These are phyloP conservation scores for Hirtodrosophila confusa DNA, from an alignment of 2,888 invertebrate genomes.

Conservation along the genomic window DNA sequence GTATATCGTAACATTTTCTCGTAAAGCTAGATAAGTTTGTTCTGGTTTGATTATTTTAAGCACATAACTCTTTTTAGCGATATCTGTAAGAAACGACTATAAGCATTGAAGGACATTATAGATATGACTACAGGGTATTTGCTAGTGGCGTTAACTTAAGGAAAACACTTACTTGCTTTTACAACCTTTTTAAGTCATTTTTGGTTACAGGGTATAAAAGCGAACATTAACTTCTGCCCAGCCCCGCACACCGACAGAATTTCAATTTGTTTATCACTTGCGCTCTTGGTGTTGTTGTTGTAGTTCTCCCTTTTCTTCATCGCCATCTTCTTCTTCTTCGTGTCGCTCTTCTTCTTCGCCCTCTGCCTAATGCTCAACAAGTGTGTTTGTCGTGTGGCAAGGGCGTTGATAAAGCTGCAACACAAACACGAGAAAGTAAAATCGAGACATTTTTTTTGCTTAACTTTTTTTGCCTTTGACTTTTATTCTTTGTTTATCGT, in stretches of 20 bases:
- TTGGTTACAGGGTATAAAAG: slow-evolving; percentile 22
- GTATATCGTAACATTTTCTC: too few species aligned
- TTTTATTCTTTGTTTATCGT: slow-evolving; percentile 40
- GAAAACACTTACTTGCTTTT: background rate
- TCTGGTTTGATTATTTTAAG: too few species aligned
- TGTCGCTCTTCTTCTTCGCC: slow-evolving; percentile 16
- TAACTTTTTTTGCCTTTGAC: slow-evolving; percentile 46
- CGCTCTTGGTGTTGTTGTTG: slow-evolving; percentile 26
- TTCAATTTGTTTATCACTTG: slow-evolving; percentile 75
- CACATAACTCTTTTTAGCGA: too few species aligned
- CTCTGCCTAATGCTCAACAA: slow-evolving; percentile 68
- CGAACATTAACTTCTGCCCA: slow-evolving; percentile 14
- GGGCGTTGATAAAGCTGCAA: slow-evolving; percentile 60
- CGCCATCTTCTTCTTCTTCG: slow-evolving; percentile 14
- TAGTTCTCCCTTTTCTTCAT: slow-evolving; percentile 16
- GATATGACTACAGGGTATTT: too few species aligned
- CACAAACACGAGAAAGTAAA: slow-evolving; percentile 45
- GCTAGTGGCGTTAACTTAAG: too few species aligned
- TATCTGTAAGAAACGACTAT: too few species aligned
- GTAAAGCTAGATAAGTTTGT: too few species aligned
- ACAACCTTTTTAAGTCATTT: background rate
- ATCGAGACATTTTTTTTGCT: slow-evolving; percentile 36
- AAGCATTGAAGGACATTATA: too few species aligned
- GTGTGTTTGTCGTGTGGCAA: slow-evolving; percentile 49
- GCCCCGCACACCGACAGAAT: slow-evolving; percentile 54